Conservation (phyloP, 2,797 vertebrate species). For the Enteromius radiatus region DNA sequence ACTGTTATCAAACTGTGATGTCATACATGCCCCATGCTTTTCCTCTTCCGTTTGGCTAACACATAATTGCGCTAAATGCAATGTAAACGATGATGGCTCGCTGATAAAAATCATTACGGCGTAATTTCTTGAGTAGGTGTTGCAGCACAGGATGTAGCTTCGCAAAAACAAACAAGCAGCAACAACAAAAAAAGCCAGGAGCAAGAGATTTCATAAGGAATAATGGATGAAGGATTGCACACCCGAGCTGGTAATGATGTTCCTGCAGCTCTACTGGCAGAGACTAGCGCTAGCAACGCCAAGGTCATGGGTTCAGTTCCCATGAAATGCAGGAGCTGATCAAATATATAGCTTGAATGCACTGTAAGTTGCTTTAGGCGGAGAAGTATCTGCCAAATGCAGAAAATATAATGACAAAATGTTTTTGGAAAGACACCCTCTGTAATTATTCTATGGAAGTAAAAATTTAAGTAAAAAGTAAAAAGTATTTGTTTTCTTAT, state of each 20-base stretch:
- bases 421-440: background rate
- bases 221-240: constrained; percentile 16
- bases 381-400: background rate
- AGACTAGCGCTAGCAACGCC: background rate
- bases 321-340: background rate
- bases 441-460: background rate
- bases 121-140: constrained; percentile 26
- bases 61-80: constrained; percentile 14
- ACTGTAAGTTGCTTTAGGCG: background rate
- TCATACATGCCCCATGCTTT: constrained; percentile 15
- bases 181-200: background rate
- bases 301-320: constrained; percentile 18
- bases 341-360: background rate
- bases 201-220: constrained; percentile 8
- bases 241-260: background rate
- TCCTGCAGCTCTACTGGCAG: constrained; percentile 6
- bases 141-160: constrained; percentile 17
- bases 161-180: constrained; percentile 5
- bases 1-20: constrained; percentile 34
- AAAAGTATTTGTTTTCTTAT: background rate
- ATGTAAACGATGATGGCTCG: constrained; percentile 41
- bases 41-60: constrained; percentile 13
- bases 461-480: too few relatives aligned
- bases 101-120: constrained; percentile 29
- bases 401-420: background rate